Evolutionary conservation across 2,888 invertebrate genomes (phyloP).

Genomic region (Tanytarsus gracilentus): DNA sequence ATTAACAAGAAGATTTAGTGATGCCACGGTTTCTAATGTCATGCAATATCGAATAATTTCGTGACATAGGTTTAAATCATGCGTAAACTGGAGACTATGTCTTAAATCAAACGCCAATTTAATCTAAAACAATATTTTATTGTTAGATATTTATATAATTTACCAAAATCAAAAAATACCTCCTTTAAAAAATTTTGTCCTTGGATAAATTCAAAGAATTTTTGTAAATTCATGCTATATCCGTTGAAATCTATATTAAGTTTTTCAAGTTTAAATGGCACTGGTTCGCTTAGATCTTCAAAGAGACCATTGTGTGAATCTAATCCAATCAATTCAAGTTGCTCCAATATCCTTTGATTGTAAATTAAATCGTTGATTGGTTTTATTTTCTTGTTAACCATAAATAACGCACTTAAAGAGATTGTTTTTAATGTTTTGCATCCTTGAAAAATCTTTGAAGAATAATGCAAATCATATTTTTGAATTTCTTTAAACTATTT

Average conservation of each 20-base stretch:
- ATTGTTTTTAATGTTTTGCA: constrained; percentile 13
- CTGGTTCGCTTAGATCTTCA: background rate
- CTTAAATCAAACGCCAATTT: constrained; percentile 22
- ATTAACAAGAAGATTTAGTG: constrained; percentile 22
- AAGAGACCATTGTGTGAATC: constrained; percentile 21
- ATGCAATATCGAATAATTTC: constrained; percentile 13
- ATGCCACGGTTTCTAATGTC: constrained; percentile 8
- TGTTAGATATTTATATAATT: no score
- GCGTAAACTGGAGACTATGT: constrained; percentile 6
- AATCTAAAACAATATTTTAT: no score
- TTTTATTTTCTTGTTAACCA: constrained; percentile 23
- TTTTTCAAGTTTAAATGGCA: constrained; percentile 6
- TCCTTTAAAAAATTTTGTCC: constrained; percentile 5
- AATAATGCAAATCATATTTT: no score
- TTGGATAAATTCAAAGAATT: constrained; percentile 1
- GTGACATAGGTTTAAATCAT: constrained; percentile 22
- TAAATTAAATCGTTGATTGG: constrained; percentile 23
- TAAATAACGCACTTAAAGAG: constrained; percentile 11
- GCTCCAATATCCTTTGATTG: constrained; percentile 21
- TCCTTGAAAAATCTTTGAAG: constrained; percentile 17
- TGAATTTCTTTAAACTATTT: no score
- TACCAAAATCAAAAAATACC: no score
- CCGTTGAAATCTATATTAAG: constrained; percentile 23
- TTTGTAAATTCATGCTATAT: constrained; percentile 16
- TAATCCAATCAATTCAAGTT: constrained; percentile 19